These are phyloP conservation scores for Myotis lucifugus DNA, from an alignment of 2,113 vertebrate genomes.

Conservation along the genomic window DNA sequence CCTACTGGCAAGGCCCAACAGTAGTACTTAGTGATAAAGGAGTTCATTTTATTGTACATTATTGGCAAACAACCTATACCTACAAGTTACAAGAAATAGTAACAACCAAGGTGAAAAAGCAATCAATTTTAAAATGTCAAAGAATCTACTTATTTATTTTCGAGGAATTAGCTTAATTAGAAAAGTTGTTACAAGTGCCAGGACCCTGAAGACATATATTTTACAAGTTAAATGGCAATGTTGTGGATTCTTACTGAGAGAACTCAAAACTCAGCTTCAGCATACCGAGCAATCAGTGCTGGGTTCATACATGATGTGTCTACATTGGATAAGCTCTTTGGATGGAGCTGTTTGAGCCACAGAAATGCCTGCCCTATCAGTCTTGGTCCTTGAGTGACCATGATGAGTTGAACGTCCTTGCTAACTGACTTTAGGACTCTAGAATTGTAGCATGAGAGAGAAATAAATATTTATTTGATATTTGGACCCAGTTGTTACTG, in stretches of 20 bases:
- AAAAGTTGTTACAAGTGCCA: not conserved
- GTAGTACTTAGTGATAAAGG: not conserved
- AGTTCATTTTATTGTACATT: not conserved
- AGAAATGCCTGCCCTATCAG: not conserved
- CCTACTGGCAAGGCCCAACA: not conserved
- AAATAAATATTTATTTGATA: not conserved
- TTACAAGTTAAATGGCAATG: not conserved
- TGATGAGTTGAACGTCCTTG: not conserved
- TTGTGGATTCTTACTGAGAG: not conserved
- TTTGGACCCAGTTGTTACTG: not conserved
- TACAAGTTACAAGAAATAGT: conserved; percentile 18
- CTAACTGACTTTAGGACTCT: not conserved
- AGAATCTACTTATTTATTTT: conserved; percentile 19
- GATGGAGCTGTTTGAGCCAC: not conserved
- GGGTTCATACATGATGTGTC: not conserved
- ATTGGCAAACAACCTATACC: not conserved
- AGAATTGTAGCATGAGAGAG: not conserved
- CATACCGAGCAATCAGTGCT: not conserved
- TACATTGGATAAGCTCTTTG: not conserved
- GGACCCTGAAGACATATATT: not conserved
- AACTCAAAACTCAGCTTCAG: not conserved
- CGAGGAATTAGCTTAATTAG: conserved; percentile 28
- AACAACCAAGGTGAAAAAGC: not conserved
- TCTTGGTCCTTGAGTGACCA: not conserved
- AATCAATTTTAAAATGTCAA: conserved; percentile 51